Evolutionary conservation across 2,113 vertebrate genomes (phyloP).

Genomic region (Megaceryle maxima): DNA sequence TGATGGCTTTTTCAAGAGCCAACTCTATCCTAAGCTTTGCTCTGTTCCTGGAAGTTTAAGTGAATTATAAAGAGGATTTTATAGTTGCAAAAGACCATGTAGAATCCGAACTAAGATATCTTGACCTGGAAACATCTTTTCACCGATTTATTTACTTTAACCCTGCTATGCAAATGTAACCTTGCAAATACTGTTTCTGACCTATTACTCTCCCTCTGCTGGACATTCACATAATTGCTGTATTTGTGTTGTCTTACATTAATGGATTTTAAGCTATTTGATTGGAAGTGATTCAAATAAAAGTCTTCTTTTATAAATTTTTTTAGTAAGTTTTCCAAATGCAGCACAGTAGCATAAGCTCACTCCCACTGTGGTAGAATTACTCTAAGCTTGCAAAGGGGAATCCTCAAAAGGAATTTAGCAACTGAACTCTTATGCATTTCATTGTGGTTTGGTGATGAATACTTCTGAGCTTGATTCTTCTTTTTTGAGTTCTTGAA

Average conservation of each 20-base stretch:
- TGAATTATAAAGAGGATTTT: not conserved
- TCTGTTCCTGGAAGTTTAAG: not conserved
- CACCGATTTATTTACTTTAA: not conserved
- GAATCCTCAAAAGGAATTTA: not conserved
- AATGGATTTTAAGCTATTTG: not conserved
- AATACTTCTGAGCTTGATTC: not conserved
- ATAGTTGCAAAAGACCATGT: not conserved
- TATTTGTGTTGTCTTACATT: not conserved
- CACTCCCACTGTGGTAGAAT: not conserved
- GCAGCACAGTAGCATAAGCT: not conserved
- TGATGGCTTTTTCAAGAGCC: not conserved
- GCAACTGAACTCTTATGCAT: not conserved
- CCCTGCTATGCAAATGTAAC: not conserved
- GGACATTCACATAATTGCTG: not conserved
- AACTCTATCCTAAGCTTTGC: not conserved
- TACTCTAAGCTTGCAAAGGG: not conserved
- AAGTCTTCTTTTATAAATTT: not conserved
- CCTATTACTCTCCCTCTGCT: not conserved
- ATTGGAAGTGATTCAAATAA: not conserved
- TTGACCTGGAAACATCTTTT: not conserved
- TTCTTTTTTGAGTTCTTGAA: not conserved
- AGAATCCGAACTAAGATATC: not conserved
- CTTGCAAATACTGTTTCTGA: not conserved
- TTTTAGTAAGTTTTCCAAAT: not conserved
- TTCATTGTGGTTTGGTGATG: not conserved